Conservation (phyloP, 2,113 vertebrate species). For the Psammodynastes pulverulentus region DNA sequence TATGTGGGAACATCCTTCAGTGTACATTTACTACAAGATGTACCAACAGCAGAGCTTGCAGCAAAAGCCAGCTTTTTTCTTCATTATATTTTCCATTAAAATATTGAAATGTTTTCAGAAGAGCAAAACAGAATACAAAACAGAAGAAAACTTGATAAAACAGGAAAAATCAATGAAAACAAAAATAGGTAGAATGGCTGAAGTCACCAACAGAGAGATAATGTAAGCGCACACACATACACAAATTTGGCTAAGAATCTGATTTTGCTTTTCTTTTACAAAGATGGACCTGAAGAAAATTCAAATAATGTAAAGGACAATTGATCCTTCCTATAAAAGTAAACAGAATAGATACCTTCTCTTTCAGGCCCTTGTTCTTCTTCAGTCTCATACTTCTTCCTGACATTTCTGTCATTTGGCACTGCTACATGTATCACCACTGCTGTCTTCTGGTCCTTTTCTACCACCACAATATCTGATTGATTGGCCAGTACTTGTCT, state of each 20-base stretch:
- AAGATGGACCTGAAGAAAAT: constrained; percentile 52
- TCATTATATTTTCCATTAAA: neutral
- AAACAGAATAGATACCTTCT: constrained; percentile 13
- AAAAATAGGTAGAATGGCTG: neutral
- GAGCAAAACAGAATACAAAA: neutral
- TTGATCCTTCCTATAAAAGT: constrained; percentile 56
- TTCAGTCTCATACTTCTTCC: no score
- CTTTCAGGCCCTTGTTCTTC: no score
- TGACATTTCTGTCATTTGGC: no score
- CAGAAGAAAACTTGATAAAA: neutral
- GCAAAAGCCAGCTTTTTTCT: neutral
- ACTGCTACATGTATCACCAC: no score
- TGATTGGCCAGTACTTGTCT: no score
- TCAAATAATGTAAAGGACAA: constrained; percentile 63
- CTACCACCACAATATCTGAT: no score
- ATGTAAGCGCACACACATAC: neutral
- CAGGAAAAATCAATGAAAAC: neutral
- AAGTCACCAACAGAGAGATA: neutral
- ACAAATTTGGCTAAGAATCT: neutral
- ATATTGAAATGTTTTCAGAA: neutral
- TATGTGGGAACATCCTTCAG: neutral
- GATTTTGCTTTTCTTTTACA: neutral
- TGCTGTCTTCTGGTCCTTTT: no score
- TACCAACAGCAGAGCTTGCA: neutral
- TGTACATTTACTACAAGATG: neutral